A percentile compares a stretch with the other conserved stretches of the same genome.
Evolutionary conservation across 2,888 invertebrate genomes (phyloP).

Genomic region (Xestia xanthographa): DNA sequence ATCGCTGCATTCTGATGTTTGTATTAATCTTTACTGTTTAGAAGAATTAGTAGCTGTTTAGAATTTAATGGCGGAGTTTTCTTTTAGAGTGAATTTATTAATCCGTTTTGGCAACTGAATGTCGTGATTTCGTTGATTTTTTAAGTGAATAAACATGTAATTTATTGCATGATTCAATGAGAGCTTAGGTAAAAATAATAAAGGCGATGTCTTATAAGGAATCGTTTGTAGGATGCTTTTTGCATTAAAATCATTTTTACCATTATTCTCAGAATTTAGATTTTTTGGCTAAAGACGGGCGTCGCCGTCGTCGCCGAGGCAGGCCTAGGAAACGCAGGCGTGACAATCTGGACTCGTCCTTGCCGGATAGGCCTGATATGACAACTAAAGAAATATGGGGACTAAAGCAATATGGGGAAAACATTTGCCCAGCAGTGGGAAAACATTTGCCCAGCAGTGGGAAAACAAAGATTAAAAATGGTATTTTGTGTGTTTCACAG

Average conservation of each 20-base stretch:
- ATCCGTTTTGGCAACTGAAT: constrained; percentile 21
- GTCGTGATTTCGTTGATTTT: background rate
- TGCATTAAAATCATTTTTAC: background rate
- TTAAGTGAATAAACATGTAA: background rate
- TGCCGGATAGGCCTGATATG: background rate
- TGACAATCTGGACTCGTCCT: background rate
- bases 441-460: background rate
- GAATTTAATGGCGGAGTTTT: constrained; percentile 17
- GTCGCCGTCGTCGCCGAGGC: background rate
- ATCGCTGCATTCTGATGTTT: constrained; percentile 45
- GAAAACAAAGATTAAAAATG: background rate
- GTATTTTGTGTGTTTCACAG: background rate
- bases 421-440: background rate
- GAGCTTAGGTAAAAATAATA: too few species aligned
- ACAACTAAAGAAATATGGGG: background rate
- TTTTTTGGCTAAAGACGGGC: background rate
- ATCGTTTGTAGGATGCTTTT: background rate
- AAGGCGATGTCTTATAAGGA: background rate
- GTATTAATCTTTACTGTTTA: constrained; percentile 61
- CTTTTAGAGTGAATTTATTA: constrained; percentile 31
- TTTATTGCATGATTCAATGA: background rate
- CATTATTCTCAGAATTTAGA: background rate
- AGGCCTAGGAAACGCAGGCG: background rate
- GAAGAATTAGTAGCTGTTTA: constrained; percentile 58
- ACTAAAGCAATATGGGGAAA: background rate